Base-by-base conservation (phyloP, 2,797 vertebrate species). In the Microctenopoma stevenorrisi region DNA sequence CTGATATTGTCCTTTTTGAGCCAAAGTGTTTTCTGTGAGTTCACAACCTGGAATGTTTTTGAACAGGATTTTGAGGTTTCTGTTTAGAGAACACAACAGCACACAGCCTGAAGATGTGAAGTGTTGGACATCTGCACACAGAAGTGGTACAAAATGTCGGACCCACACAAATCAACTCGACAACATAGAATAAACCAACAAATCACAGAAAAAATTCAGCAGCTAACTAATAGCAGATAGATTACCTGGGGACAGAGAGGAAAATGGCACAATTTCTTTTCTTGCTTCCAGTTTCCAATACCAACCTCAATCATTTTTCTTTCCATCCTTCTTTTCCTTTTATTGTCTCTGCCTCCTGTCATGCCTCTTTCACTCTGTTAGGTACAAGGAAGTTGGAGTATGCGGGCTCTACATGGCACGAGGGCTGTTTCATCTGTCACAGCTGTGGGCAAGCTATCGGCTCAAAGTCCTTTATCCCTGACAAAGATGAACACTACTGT, bases 351-450 rank as follows among this genome's bases (percentile, higher is more conserved):
- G 8, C 11, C 52, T 54, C 43, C 37, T 46, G 46, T 42, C 64
- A 22, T 53, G 61, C 37, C 33, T 67, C 4, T 53, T 18, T 64
- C 48, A 50, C 18, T 48, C 33, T 66, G 33, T 48, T 86, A 99
- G 98, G 98, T 28, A 96, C 96, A 12, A 96, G 96, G 86, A 99
- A 99, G 91, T 91, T 99, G 86, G 98, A 99, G 92, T 99, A 99
- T 4, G 94, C 92, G 0, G 97, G 98, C 28, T 96, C 96, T 60
- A 99, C 98, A 6, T 99, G 98, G 98, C 98, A 99, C 0, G 98
- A 99, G 80, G 93, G 93, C 60, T 99, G 98, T 88, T 99, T 99
- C 87, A 94, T 97, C 70, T 99, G 98, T 92, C 96, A 96, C 88
- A 96, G 96, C 91, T 99, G 97, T 85, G 94, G 97, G 83, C 96